Conservation (phyloP, 2,888 invertebrate species). For the Napeogenes inachia region DNA sequence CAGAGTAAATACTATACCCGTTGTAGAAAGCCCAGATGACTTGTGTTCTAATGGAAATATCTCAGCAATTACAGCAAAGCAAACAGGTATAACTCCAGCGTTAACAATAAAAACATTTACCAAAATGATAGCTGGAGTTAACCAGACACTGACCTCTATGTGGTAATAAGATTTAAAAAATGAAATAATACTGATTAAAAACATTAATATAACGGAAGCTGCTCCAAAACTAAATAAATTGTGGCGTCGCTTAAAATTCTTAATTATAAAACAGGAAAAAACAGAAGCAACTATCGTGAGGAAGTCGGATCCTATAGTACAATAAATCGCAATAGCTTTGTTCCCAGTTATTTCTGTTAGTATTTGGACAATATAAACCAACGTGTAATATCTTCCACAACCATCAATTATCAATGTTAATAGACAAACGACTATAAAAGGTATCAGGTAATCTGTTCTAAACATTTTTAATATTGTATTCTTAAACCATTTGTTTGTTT, state of each 20-base stretch:
- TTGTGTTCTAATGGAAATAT: constrained; percentile 46
- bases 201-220: constrained; percentile 36
- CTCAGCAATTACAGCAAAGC: constrained; percentile 34
- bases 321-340: constrained; percentile 39
- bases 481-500: constrained; percentile 18
- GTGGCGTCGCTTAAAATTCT: constrained; percentile 37
- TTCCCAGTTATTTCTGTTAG: constrained; percentile 38
- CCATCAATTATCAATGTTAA: constrained; percentile 41
- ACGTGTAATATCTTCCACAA: constrained; percentile 42
- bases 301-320: constrained; percentile 40
- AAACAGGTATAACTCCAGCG: constrained; percentile 17
- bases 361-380: constrained; percentile 42
- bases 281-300: constrained; percentile 35
- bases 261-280: constrained; percentile 37
- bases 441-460: constrained; percentile 40
- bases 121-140: constrained; percentile 33
- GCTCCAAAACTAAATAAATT: constrained; percentile 39
- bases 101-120: constrained; percentile 13
- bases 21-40: constrained; percentile 37
- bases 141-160: constrained; percentile 31
- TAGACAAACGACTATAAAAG: constrained; percentile 36
- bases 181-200: constrained; percentile 34
- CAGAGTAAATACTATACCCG: constrained; percentile 40
- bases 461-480: constrained; percentile 28
- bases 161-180: constrained; percentile 33